phyloP scores from a whole-genome alignment of 2,113 vertebrate species.

The Platycercus adscitus region DNA sequence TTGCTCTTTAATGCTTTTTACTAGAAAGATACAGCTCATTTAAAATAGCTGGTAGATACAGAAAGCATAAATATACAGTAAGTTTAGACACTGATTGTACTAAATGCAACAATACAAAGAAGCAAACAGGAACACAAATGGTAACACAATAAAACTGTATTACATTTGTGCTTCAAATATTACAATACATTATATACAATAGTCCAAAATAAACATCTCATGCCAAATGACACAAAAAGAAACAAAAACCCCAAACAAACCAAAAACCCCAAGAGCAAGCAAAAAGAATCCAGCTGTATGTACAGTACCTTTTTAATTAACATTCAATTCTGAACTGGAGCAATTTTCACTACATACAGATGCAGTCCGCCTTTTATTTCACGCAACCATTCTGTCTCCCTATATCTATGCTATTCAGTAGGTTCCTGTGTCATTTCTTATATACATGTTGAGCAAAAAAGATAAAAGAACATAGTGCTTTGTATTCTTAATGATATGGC shows the following conservation, averaged over 20 bases:
- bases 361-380: conserved; percentile 78
- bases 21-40: conserved; percentile 85
- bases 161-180: conserved; percentile 99
- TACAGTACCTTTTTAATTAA: conserved; percentile 83
- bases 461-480: conserved; percentile 86
- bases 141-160: conserved; percentile 99
- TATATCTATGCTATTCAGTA: conserved; percentile 91
- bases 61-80: conserved; percentile 84
- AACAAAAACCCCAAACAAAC: conserved; percentile 76
- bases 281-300: conserved; percentile 78
- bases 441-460: conserved; percentile 80
- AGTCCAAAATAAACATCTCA: conserved; percentile 98
- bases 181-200: conserved; percentile 98
- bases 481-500: conserved; percentile 71
- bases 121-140: conserved; percentile 82
- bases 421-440: conserved; percentile 80
- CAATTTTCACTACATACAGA: conserved; percentile 81
- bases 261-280: conserved; percentile 81
- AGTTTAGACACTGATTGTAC: conserved; percentile 86
- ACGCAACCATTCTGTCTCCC: conserved; percentile 76
- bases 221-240: conserved; percentile 90
- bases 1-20: conserved; percentile 78
- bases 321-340: conserved; percentile 82
- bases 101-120: conserved; percentile 86
- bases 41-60: conserved; percentile 83